Base-by-base conservation (phyloP, 2,797 vertebrate species). In the Pteropus rufus region DNA sequence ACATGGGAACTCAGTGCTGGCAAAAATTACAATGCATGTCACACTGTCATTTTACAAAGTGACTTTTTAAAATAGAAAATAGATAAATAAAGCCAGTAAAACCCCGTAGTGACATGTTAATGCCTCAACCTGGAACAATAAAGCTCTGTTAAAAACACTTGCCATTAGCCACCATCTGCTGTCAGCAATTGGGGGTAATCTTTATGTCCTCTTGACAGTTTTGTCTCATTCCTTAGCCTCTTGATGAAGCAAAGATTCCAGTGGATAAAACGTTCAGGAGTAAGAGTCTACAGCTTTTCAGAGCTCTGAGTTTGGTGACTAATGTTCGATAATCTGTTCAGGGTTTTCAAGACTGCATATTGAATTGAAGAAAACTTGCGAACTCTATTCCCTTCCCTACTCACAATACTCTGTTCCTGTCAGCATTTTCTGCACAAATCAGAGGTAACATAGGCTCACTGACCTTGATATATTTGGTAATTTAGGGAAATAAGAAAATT, bases 111-210 rank as follows among this genome's bases (percentile, higher is more conserved):
- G 96, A 97, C 97, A 93, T 69, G 76, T 95, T 98, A 97, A 98
- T 97, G 94, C 93, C 97, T 97, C 98, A 98, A 92, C 94, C 95
- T 83, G 93, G 98, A 97, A 97, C 96, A 98, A 98, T 98, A 98
- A 98, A 98, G 93, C 89, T 91, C 90, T 58, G 93, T 97, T 98
- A 98, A 98, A 98, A 98, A 98, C 97, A 98, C 93, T 98, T 97
- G 97, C 98, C 97, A 98, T 98, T 98, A 98, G 97, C 94, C 86
- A 94, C 97, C 98, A 98, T 98, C 98, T 98, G 98, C 58, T 98
- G 72, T 95, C 93, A 95, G 92, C 97, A 96, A 75, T 97, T 97
- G 80, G 97, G 96, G 96, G 95, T 91, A 98, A 98, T 98, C 96
- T 98, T 97, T 98, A 97, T 95, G 95, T 97, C 97, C 87, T 94